Evolutionary conservation across 2,113 vertebrate genomes (phyloP).

Genomic region (Morphnarchus princeps): DNA sequence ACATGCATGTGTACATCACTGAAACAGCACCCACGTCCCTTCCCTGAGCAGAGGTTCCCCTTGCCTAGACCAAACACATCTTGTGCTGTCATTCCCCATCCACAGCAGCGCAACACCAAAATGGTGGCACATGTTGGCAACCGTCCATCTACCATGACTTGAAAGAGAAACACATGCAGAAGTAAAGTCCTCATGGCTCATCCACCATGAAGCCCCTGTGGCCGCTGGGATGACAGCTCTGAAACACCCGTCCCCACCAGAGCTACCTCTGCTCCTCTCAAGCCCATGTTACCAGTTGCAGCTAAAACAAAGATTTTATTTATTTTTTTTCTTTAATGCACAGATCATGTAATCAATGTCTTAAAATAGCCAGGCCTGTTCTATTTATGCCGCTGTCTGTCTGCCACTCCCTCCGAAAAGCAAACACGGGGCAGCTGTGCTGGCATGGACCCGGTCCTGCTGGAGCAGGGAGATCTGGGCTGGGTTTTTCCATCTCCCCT

Average conservation of each 20-base stretch:
- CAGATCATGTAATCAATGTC: neutral
- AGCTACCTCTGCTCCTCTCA: neutral
- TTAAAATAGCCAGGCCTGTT: slow-evolving; percentile 35
- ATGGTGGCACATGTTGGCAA: rapidly evolving
- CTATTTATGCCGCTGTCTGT: slow-evolving; percentile 51
- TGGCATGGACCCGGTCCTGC: neutral
- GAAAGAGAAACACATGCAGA: neutral
- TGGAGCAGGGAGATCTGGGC: neutral
- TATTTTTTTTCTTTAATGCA: neutral
- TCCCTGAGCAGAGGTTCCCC: rapidly evolving
- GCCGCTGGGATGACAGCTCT: rapidly evolving
- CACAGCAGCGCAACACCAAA: neutral
- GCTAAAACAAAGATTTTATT: neutral
- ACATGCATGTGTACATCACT: rapidly evolving
- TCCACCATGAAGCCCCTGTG: rapidly evolving
- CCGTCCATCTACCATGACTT: neutral
- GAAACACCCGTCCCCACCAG: rapidly evolving
- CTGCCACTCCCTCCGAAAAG: neutral
- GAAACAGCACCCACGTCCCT: rapidly evolving
- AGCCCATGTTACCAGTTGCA: neutral
- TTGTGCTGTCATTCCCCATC: rapidly evolving
- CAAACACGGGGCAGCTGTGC: neutral
- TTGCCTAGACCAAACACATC: neutral
- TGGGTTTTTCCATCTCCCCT: neutral
- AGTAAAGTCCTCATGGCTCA: neutral